These are phyloP conservation scores for Antheraea assamensis DNA, from an alignment of 2,888 invertebrate species.

Conservation along the genomic window DNA sequence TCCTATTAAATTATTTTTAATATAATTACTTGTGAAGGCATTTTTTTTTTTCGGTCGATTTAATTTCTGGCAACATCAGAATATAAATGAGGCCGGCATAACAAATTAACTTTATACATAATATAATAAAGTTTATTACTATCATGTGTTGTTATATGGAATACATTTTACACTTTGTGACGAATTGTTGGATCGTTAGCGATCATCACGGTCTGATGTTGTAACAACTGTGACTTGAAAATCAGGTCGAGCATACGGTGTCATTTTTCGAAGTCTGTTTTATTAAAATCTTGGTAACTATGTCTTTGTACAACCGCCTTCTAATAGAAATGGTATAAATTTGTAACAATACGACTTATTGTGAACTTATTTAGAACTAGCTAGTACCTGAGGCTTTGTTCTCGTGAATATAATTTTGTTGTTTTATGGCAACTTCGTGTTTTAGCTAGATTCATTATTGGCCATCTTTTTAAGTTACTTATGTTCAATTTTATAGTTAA, in stretches of 20 bases:
- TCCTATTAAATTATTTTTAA: too few relatives aligned
- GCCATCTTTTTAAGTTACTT: too few relatives aligned
- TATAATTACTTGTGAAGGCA: too few relatives aligned
- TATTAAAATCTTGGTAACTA: background rate
- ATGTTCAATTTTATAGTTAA: too few relatives aligned
- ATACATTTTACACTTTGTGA: slow-evolving; percentile 70
- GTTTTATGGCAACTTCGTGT: too few relatives aligned
- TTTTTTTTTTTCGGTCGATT: background rate
- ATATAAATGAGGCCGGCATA: slow-evolving; percentile 22
- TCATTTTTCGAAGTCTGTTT: slow-evolving; percentile 31
- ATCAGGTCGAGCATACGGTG: slow-evolving; percentile 36
- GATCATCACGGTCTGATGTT: slow-evolving; percentile 64
- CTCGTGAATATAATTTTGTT: too few relatives aligned
- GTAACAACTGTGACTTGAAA: slow-evolving; percentile 56
- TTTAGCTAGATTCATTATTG: too few relatives aligned
- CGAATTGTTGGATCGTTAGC: slow-evolving; percentile 67
- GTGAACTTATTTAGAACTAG: too few relatives aligned
- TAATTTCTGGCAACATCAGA: slow-evolving; percentile 13
- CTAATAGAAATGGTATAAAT: too few relatives aligned
- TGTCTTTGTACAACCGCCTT: too few relatives aligned
- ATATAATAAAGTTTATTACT: slow-evolving; percentile 42
- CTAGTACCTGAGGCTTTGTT: too few relatives aligned
- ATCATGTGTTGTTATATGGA: slow-evolving; percentile 63
- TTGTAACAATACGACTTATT: too few relatives aligned
- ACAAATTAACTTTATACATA: slow-evolving; percentile 34